Base-by-base conservation (phyloP, 2,797 vertebrate species). In the Leptoclinus maculatus region DNA sequence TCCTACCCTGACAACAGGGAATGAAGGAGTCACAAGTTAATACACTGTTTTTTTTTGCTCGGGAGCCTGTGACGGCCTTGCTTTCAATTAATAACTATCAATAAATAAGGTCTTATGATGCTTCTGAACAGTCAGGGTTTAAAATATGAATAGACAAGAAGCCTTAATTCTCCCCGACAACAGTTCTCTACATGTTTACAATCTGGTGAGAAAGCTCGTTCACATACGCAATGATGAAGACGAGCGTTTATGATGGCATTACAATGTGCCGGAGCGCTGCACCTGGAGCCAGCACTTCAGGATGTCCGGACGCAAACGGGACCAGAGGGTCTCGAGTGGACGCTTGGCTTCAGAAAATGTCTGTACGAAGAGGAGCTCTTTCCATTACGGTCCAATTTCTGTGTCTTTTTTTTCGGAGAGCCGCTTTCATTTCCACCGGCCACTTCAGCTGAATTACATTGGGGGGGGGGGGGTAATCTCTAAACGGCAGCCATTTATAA, bases 381-480 rank as follows among this genome's bases (percentile, higher is more conserved):
- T 83, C 71, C 72, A 81, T 79, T 69, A 74, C 64, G 32, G 43
- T 65, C 60, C 51, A 14, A 83, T 79, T 57, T 83, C 34, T 63
- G 34, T 16, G n/a, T 56, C 27, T 32, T 54, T 79, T 70, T 72
- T 51, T 43, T n/a, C n/a, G n/a, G 41, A 69, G 72, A 72, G 21
- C 4, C 23, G 10, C 69, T 81, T 84, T 83, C 51, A 88, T 87
- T 89, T 87, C 76, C 83, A 49, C 9, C 3, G 1, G n/a, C 75
- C 76, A 76, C 89, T 91, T 80, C 13, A 80, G 47, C 70, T n/a
- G 27, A 78, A 85, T 83, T 74, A 80, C 13, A 69, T 25, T 2
- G 45, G 45, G 8, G 34, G 34, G 34, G 7, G 36, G 5, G 5
- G 16, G 4, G 39, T 66, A 2, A 77, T 68, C 62, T 21, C 23